These are phyloP conservation scores for Ctenosaura bakeri DNA, from an alignment of 2,797 vertebrate species.

Conservation along the genomic window DNA sequence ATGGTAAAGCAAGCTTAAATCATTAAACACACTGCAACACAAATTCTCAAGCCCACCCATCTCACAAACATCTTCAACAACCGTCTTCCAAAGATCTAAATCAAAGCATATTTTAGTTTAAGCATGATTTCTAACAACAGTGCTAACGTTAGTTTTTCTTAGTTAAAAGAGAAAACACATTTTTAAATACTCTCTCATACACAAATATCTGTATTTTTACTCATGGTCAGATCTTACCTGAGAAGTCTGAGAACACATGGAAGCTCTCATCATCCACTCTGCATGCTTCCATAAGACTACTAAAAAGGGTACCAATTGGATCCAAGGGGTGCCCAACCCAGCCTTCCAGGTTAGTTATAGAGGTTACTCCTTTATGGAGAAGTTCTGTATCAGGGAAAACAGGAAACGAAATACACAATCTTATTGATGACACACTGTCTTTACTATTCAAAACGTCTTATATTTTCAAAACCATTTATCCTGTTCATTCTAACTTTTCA, in stretches of 20 bases:
- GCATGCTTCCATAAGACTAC: conserved; percentile 94
- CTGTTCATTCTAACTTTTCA: neutral
- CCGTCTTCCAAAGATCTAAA: neutral
- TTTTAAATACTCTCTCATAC: neutral
- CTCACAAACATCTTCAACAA: neutral
- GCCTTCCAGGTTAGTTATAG: conserved; percentile 94
- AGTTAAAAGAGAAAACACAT: neutral
- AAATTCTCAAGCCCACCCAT: neutral
- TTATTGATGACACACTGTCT: neutral
- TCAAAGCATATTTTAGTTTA: neutral
- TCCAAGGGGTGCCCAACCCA: conserved; percentile 98
- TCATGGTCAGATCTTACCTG: conserved; percentile 81
- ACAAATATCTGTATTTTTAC: neutral
- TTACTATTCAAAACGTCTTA: neutral
- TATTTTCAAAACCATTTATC: neutral
- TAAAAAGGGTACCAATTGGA: conserved; percentile 95
- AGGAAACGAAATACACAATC: neutral
- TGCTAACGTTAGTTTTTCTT: neutral
- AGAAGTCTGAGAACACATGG: conserved; percentile 89
- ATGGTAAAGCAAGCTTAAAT: neutral
- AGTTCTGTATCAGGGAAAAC: conserved; percentile 82
- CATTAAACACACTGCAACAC: neutral
- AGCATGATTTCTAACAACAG: conserved; percentile 14
- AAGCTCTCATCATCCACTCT: conserved; percentile 86
- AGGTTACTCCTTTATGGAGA: conserved; percentile 93